Conservation (phyloP, 1,140 invertebrate species). For the Euura lappo region DNA sequence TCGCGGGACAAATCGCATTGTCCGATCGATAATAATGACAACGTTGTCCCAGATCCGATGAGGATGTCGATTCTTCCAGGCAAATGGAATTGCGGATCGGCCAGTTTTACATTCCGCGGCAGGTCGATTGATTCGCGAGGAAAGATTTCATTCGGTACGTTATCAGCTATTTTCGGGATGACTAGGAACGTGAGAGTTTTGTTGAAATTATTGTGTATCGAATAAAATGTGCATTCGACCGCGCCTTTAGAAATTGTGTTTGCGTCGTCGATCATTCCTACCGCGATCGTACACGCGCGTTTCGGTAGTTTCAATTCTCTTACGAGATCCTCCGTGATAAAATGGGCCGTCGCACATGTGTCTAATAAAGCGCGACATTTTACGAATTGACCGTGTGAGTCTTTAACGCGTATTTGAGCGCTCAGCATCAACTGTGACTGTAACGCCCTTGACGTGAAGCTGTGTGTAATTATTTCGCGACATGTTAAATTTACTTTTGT, state of each 20-base stretch:
- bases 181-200: constrained; percentile 26
- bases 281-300: constrained; percentile 7
- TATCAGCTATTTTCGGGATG: constrained; percentile 25
- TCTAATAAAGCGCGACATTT: constrained; percentile 19
- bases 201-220: constrained; percentile 16
- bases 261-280: constrained; percentile 11
- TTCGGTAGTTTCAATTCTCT: constrained; percentile 20
- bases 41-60: background rate
- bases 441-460: constrained; percentile 18
- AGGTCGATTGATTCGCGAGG: constrained; percentile 25
- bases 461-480: constrained; percentile 8
- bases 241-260: background rate
- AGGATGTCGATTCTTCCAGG: constrained; percentile 12
- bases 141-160: constrained; percentile 24
- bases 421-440: constrained; percentile 25
- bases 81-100: constrained; percentile 21
- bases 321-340: constrained; percentile 24
- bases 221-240: constrained; percentile 1
- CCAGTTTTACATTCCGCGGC: constrained; percentile 23
- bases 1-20: background rate
- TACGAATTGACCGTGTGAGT: constrained; percentile 12
- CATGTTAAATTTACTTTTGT: constrained; percentile 16
- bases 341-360: too few relatives aligned
- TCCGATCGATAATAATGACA: constrained; percentile 3
- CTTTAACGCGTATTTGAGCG: constrained; percentile 19